Evolutionary conservation across 2,113 vertebrate species (phyloP).

Genomic region (Rousettus leschenaultii): DNA sequence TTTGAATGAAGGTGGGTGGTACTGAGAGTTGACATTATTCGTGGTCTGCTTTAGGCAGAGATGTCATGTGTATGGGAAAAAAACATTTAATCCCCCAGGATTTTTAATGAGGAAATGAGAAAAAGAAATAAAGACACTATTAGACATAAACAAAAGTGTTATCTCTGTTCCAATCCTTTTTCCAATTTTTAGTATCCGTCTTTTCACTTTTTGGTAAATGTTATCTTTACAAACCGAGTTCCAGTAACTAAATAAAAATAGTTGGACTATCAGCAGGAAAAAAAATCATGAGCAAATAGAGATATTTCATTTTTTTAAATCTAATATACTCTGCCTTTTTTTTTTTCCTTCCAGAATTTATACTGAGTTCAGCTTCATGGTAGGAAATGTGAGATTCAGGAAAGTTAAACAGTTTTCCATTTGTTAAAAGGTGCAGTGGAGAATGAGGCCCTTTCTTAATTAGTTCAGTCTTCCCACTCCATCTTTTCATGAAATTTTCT

Average conservation of each 20-base stretch:
- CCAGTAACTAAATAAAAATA: neutral
- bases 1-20: neutral
- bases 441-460: neutral
- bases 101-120: slow-evolving; percentile 12
- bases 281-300: neutral
- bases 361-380: neutral
- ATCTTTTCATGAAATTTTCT: neutral
- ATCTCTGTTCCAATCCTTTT: neutral
- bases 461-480: neutral
- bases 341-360: neutral
- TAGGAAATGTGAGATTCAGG: neutral
- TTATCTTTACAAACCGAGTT: neutral
- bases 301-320: slow-evolving; percentile 3
- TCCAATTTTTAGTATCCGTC: neutral
- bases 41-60: neutral
- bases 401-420: neutral
- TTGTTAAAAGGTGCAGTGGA: slow-evolving; percentile 18
- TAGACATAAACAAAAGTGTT: neutral
- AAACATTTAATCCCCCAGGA: neutral
- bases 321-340: neutral
- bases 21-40: neutral
- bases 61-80: neutral
- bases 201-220: neutral
- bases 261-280: neutral
- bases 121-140: neutral